A percentile compares a stretch with the other conserved stretches of the same genome.
Evolutionary conservation across 2,888 invertebrate genomes (phyloP).

Genomic region (Trypoxylon attenuatum): DNA sequence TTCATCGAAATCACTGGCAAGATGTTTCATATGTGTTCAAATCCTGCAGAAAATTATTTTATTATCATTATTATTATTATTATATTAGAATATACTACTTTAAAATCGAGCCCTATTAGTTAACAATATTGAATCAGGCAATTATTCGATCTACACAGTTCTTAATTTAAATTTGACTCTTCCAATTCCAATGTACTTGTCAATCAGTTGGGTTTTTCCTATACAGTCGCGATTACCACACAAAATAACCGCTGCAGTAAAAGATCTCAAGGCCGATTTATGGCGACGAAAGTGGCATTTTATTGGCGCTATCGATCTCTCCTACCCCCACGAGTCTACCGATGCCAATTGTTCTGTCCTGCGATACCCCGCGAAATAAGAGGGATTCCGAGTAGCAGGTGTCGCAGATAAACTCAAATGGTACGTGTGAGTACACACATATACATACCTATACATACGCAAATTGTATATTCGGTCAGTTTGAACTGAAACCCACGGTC

Average conservation of each 20-base stretch:
- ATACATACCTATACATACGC: background rate
- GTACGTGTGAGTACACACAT: constrained; percentile 15
- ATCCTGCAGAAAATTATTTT: too few relatives aligned
- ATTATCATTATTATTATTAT: too few relatives aligned
- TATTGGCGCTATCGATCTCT: constrained; percentile 48
- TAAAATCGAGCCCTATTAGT: too few relatives aligned
- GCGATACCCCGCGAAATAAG: constrained; percentile 44
- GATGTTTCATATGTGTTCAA: constrained; percentile 3
- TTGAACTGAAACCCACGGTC: too few relatives aligned
- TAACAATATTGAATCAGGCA: too few relatives aligned
- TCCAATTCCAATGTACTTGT: too few relatives aligned
- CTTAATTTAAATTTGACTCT: too few relatives aligned
- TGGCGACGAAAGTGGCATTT: constrained; percentile 44
- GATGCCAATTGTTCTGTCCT: constrained; percentile 22
- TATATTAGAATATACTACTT: too few relatives aligned
- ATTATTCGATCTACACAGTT: too few relatives aligned
- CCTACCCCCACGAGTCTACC: constrained; percentile 31
- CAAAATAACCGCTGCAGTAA: constrained; percentile 33
- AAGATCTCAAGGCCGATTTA: constrained; percentile 40
- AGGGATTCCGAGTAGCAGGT: constrained; percentile 44
- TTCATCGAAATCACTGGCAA: constrained; percentile 2
- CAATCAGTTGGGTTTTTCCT: background rate
- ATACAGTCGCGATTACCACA: constrained; percentile 22
- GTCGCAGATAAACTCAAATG: constrained; percentile 44
- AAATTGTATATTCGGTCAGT: constrained; percentile 19